Conservation (phyloP, 2,797 vertebrate genomes). For the Kryptolebias ocellatus region DNA sequence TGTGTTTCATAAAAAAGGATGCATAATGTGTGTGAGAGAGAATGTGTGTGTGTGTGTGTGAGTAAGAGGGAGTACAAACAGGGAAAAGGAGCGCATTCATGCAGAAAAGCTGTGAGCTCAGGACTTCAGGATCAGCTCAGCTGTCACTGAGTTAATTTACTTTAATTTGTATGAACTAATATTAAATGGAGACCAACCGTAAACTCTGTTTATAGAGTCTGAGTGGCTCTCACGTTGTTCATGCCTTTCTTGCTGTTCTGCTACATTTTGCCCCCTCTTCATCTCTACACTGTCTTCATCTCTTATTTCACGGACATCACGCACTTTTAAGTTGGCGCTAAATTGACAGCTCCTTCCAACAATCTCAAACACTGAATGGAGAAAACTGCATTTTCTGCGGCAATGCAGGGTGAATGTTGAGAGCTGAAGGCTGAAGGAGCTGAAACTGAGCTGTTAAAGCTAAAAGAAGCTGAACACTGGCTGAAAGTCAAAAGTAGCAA, state of each 20-base stretch:
- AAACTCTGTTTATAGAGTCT: conserved; percentile 60
- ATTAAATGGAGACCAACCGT: conserved; percentile 59
- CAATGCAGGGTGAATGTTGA: too few species aligned
- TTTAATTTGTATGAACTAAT: conserved; percentile 69
- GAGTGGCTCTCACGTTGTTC: conserved; percentile 49
- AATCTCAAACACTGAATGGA: conserved; percentile 46
- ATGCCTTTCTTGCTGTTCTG: conserved; percentile 46
- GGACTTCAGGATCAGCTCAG: conserved; percentile 50
- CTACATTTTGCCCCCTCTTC: conserved; percentile 25
- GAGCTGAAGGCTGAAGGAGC: too few species aligned
- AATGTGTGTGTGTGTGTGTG: conserved; percentile 8
- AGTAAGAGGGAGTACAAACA: conserved; percentile 6
- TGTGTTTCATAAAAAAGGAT: conserved; percentile 21
- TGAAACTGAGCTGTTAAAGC: too few species aligned
- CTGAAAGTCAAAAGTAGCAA: too few species aligned
- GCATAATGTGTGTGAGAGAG: conserved; percentile 6
- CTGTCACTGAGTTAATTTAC: conserved; percentile 69
- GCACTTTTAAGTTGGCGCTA: conserved; percentile 46
- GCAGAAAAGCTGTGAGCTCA: conserved; percentile 59
- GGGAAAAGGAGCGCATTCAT: conserved; percentile 41
- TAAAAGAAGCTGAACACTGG: too few species aligned
- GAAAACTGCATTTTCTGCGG: too few species aligned
- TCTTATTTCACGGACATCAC: conserved; percentile 23
- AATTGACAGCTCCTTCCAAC: conserved; percentile 50
- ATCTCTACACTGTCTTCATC: conserved; percentile 3